Percentiles rank a stretch among this genome's conserved stretches.
Evolutionary conservation across 2,113 vertebrate genomes (phyloP).

Genomic region (Alexandromys fortis): DNA sequence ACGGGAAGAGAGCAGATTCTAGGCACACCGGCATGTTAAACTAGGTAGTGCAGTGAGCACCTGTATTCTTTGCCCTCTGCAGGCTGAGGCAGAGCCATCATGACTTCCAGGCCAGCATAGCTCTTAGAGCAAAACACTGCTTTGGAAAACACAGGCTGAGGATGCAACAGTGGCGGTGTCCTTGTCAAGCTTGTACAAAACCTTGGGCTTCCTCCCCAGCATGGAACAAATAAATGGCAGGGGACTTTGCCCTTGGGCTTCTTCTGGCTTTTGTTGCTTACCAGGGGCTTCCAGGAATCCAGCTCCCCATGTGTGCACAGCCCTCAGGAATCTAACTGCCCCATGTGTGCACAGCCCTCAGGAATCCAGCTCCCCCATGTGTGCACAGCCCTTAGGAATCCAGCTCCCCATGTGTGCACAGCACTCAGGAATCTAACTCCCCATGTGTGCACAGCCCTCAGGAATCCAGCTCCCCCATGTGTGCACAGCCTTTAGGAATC

Average conservation of each 20-base stretch:
- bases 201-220: background rate
- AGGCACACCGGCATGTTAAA: background rate
- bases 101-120: background rate
- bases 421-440: too few species aligned
- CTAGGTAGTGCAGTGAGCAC: background rate
- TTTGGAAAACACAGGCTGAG: background rate
- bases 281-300: background rate
- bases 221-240: background rate
- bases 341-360: too few species aligned
- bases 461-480: too few species aligned
- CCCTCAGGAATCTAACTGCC: rapidly evolving
- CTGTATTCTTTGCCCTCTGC: background rate
- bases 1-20: background rate
- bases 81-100: too few species aligned
- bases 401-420: too few species aligned
- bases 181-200: background rate
- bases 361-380: too few species aligned
- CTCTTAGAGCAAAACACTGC: background rate
- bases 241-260: too few species aligned
- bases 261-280: background rate
- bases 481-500: too few species aligned
- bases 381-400: too few species aligned
- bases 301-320: background rate
- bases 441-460: too few species aligned
- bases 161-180: too few species aligned